Conservation (phyloP, 1,140 invertebrate species). For the Eciton burchellii region DNA sequence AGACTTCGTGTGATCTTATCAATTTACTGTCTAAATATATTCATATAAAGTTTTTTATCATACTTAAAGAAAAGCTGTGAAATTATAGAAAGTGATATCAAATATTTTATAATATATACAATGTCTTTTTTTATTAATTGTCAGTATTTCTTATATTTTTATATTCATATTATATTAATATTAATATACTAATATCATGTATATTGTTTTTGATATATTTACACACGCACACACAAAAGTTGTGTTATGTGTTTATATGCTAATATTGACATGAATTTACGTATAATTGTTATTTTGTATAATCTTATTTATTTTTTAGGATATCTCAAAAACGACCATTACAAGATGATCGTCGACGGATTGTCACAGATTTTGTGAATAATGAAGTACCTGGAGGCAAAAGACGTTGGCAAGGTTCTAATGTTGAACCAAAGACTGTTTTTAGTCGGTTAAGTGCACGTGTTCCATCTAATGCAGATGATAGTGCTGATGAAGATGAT, state of each 20-base stretch:
- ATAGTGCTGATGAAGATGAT: conserved; percentile 85
- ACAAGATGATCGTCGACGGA: conserved; percentile 82
- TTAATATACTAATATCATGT: conserved; percentile 50
- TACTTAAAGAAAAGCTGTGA: neutral
- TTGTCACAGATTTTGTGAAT: conserved; percentile 77
- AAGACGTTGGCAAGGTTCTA: conserved; percentile 80
- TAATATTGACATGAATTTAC: neutral
- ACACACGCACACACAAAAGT: too few relatives aligned
- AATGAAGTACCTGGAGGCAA: conserved; percentile 84
- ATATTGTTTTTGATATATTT: neutral
- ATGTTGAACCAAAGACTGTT: conserved; percentile 85
- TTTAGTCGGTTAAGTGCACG: conserved; percentile 85
- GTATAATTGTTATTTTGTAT: conserved; percentile 5
- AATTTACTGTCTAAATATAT: neutral
- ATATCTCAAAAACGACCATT: conserved; percentile 79
- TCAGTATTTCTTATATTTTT: conserved; percentile 1
- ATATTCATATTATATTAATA: conserved; percentile 21
- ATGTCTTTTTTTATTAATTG: neutral
- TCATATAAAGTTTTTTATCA: neutral
- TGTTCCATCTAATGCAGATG: conserved; percentile 83
- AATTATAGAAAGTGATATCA: neutral
- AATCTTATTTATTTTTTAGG: conserved; percentile 67
- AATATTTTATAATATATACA: neutral
- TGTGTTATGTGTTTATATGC: too few relatives aligned
- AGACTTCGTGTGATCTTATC: neutral